phyloP scores from a whole-genome alignment of 2,113 vertebrate species.

The Ifrita kowaldi region DNA sequence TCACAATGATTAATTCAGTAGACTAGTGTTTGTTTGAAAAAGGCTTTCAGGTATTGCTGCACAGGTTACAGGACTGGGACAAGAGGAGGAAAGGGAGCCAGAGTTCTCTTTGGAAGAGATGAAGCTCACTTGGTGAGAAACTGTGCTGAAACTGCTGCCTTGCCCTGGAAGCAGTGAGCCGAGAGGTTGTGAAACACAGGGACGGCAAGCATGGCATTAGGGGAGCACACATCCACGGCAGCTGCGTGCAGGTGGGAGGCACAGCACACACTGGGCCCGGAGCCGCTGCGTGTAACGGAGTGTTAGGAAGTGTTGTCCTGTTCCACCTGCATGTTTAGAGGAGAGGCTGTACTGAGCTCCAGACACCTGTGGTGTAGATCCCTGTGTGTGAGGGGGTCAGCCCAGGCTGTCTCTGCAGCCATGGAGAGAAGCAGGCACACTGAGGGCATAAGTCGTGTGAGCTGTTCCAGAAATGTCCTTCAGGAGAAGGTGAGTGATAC shows the following conservation, averaged over 20 bases:
- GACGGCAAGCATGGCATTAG: not conserved
- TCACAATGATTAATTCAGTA: not conserved
- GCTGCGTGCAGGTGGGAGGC: fast-evolving
- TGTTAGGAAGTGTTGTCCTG: not conserved
- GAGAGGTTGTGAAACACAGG: not conserved
- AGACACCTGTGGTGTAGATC: not conserved
- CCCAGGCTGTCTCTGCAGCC: not conserved
- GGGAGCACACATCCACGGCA: not conserved
- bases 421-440: not conserved
- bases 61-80: not conserved
- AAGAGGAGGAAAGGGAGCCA: not conserved
- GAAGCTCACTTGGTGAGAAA: not conserved
- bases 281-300: not conserved
- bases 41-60: not conserved
- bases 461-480: not conserved
- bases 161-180: not conserved
- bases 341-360: not conserved
- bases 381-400: not conserved
- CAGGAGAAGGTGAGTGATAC: not conserved
- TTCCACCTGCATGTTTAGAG: too few relatives aligned
- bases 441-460: not conserved
- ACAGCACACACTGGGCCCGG: not conserved
- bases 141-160: not conserved
- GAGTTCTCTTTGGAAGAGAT: not conserved
- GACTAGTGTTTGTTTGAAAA: not conserved